Conservation (phyloP, 2,113 vertebrate genomes). For the Aplodontia rufa region DNA sequence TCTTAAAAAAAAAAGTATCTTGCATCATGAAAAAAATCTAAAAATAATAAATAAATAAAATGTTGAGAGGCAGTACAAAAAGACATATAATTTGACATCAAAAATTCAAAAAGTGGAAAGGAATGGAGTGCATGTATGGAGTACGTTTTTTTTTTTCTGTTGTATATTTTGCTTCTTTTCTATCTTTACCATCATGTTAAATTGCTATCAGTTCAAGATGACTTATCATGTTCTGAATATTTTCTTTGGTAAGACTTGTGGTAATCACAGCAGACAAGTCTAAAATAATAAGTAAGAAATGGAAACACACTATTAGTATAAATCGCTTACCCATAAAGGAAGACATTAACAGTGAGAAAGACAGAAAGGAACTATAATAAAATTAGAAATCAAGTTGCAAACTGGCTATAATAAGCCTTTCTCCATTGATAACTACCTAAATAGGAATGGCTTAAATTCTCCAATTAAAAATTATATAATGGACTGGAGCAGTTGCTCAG, state of each 20-base stretch:
- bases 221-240: not conserved
- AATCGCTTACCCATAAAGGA: not conserved
- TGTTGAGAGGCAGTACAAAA: not conserved
- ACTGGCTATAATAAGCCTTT: too few relatives aligned
- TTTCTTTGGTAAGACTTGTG: not conserved
- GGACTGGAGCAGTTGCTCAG: too few relatives aligned
- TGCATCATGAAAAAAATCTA: too few relatives aligned
- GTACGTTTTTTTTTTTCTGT: too few relatives aligned
- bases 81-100: not conserved
- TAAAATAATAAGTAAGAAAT: not conserved
- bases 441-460: not conserved
- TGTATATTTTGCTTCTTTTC: not conserved
- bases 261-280: not conserved
- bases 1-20: too few relatives aligned
- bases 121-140: not conserved
- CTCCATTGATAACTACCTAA: not conserved
- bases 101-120: not conserved
- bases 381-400: too few relatives aligned
- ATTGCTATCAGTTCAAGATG: not conserved
- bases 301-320: not conserved
- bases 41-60: too few relatives aligned
- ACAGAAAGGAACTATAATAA: not conserved
- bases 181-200: not conserved
- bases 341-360: not conserved
- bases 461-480: too few relatives aligned